Evolutionary conservation across 2,113 vertebrate genomes (phyloP), one percentile per base, ranked within the genome.

Genomic region (Nothoprocta perdicaria): DNA sequence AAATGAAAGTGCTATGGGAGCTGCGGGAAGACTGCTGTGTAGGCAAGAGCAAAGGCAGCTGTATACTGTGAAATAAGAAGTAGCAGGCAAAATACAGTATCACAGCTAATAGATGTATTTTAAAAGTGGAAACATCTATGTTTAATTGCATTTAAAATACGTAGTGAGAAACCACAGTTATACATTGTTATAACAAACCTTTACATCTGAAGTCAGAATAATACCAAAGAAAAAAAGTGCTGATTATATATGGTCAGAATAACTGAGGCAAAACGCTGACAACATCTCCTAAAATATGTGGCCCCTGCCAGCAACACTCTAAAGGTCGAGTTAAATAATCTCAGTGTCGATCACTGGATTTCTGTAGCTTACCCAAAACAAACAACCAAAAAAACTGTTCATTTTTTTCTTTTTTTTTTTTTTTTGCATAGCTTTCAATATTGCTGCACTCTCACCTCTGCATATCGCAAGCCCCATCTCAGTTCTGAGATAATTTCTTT

Each of bases 101-200:
- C 95, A 96, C 95, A 95, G 96, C 88, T 96, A 94, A 89, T 93
- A 95, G 96, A 96, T 97, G 86, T 94, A 95, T 94, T 97, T 97
- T 95, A 94, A 55, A 93, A 96, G 93, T 95, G 96, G 90, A 97
- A 97, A 97, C 96, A 97, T 96, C 95, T 97, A 95, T 94, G 83
- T 97, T 98, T 98, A 98, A 98, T 97, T 95, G 96, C 95, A 96
- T 97, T 95, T 95, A 96, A 97, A 97, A 90, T 88, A 95, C 48
- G 82, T 80, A 95, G 95, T 97, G 97, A 96, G 95, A 97, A 97
- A 97, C 84, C 96, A 97, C 97, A 97, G 57, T 95, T 91, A 92
- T 95, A 96, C 96, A 97, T 96, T 80, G 88, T 96, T 96, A 79
- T 94, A 97, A 96, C 96, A 97, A 97, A 97, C 86, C 96, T 97